phyloP scores from a whole-genome alignment of 2,888 invertebrate genomes.

The Leptopilina syphax region DNA sequence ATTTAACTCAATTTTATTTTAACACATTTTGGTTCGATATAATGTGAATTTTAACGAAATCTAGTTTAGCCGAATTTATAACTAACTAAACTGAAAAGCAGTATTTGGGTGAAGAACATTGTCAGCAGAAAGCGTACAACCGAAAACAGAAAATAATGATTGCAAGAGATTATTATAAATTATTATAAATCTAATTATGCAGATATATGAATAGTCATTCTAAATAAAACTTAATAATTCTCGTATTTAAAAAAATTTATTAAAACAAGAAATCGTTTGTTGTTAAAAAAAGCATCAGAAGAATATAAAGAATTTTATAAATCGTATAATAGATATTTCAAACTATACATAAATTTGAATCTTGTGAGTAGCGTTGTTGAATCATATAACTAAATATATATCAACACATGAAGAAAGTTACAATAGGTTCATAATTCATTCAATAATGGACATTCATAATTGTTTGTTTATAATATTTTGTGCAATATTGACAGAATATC shows the following conservation, averaged over 20 bases:
- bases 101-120: too few relatives aligned
- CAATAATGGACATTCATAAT: conserved; percentile 26
- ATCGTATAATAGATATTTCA: conserved; percentile 1
- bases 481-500: conserved; percentile 70
- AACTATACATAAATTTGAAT: not conserved
- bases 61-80: too few relatives aligned
- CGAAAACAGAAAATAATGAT: too few relatives aligned
- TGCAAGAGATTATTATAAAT: too few relatives aligned
- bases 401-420: conserved; percentile 4
- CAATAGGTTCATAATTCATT: conserved; percentile 23
- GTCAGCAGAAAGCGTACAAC: too few relatives aligned
- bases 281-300: not conserved
- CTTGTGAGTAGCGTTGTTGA: not conserved
- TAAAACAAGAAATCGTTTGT: not conserved
- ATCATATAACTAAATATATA: too few relatives aligned
- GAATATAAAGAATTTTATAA: not conserved
- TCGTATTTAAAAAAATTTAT: not conserved
- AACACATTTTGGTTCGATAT: too few relatives aligned
- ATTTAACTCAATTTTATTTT: too few relatives aligned
- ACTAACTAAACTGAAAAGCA: too few relatives aligned
- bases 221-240: not conserved
- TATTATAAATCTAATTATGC: too few relatives aligned
- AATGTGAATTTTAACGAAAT: too few relatives aligned
- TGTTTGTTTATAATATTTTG: conserved; percentile 65
- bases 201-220: too few relatives aligned